Percentiles rank a stretch among this genome's conserved stretches.
phyloP scores from a whole-genome alignment of 2,888 invertebrate genomes.

The Metellina segmentata region DNA sequence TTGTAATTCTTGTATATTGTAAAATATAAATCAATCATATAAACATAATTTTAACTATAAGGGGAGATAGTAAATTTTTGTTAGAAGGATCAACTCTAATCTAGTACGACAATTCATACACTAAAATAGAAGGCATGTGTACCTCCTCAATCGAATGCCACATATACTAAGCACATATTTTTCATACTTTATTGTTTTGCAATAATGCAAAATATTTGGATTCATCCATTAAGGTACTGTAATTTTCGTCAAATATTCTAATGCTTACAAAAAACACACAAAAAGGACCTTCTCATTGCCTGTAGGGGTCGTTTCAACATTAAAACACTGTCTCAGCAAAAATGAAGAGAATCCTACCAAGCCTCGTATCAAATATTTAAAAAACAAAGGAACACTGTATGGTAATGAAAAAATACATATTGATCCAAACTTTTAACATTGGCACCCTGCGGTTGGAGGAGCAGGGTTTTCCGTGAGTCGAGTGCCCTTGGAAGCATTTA shows the following conservation, averaged over 20 bases:
- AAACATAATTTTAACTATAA: background rate
- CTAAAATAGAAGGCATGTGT: background rate
- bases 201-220: background rate
- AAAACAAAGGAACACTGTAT: slow-evolving; percentile 68
- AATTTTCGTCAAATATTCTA: background rate
- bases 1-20: background rate
- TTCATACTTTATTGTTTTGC: background rate
- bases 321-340: background rate
- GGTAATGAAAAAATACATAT: slow-evolving; percentile 67
- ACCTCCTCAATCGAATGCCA: background rate
- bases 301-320: slow-evolving; percentile 6
- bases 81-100: no score
- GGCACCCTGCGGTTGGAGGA: slow-evolving; percentile 82
- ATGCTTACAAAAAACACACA: background rate
- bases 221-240: background rate
- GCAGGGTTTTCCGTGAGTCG: slow-evolving; percentile 95
- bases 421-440: slow-evolving; percentile 80
- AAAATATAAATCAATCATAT: no score
- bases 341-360: slow-evolving; percentile 67
- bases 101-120: no score
- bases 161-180: background rate
- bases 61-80: background rate
- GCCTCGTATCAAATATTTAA: slow-evolving; percentile 57
- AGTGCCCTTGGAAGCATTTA: slow-evolving; percentile 86
- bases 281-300: background rate